These are phyloP conservation scores for Venustoraphidia nigricollis DNA, from an alignment of 2,888 invertebrate species.

Conservation along the genomic window DNA sequence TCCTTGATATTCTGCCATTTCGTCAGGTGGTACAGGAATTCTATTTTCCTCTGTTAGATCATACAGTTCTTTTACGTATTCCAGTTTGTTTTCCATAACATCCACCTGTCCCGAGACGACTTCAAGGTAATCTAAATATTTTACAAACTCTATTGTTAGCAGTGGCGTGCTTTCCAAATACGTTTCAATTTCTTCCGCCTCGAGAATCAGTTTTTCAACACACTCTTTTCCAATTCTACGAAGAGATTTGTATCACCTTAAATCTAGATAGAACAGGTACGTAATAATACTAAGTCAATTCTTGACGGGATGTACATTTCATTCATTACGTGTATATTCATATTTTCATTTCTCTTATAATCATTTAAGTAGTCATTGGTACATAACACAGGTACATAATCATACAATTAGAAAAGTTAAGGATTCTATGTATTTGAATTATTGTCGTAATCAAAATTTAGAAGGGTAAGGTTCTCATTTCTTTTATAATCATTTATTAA, in stretches of 20 bases:
- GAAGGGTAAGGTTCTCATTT: no score
- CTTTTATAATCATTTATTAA: no score
- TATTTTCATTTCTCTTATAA: no score
- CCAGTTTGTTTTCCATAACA: conserved; percentile 52
- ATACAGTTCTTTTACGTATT: conserved; percentile 70
- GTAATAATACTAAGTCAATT: no score
- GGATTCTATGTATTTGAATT: no score
- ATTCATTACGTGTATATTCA: no score
- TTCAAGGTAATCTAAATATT: conserved; percentile 54
- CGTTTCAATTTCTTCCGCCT: conserved; percentile 45
- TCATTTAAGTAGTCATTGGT: no score
- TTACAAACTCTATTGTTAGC: conserved; percentile 56
- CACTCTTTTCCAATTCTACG: conserved; percentile 46
- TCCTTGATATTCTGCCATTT: conserved; percentile 46
- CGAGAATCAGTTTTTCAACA: conserved; percentile 34
- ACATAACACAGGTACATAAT: no score
- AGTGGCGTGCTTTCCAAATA: conserved; percentile 49
- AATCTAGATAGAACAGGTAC: not conserved
- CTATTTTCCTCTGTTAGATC: conserved; percentile 69
- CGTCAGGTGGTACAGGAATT: conserved; percentile 57
- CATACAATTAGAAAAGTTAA: no score
- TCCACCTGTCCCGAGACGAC: conserved; percentile 48
- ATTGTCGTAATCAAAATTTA: no score
- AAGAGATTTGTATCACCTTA: conserved; percentile 9
- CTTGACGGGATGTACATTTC: no score